These are phyloP conservation scores for Iselma pallidipennis DNA, from an alignment of 2,888 invertebrate genomes.

Conservation along the genomic window DNA sequence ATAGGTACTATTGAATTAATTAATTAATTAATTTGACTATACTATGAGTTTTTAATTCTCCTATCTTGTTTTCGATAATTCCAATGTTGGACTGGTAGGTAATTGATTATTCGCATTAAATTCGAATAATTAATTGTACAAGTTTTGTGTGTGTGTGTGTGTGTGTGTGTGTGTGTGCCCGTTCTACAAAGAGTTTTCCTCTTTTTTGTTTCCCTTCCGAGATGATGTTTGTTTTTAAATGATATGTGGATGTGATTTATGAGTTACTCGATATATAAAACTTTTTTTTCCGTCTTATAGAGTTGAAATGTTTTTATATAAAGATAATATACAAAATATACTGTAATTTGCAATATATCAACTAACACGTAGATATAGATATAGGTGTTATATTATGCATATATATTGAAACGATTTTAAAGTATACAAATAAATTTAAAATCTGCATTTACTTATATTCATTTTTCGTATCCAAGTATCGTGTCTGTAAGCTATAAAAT, in stretches of 20 bases:
- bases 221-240: too few relatives aligned
- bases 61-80: too few relatives aligned
- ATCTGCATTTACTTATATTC: conserved; percentile 46
- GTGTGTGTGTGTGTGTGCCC: too few relatives aligned
- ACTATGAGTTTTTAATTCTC: conserved; percentile 43
- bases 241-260: conserved; percentile 16
- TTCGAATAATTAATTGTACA: too few relatives aligned
- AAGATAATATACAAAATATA: conserved; percentile 21
- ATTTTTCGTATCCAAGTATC: conserved; percentile 40
- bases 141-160: too few relatives aligned
- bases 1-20: conserved; percentile 29
- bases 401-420: conserved; percentile 23
- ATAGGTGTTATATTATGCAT: conserved; percentile 22
- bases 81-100: too few relatives aligned
- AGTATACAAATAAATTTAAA: conserved; percentile 43
- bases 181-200: too few relatives aligned
- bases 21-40: conserved; percentile 45
- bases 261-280: too few relatives aligned
- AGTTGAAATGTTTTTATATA: conserved; percentile 8
- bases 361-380: conserved; percentile 14
- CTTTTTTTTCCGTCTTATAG: too few relatives aligned
- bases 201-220: too few relatives aligned
- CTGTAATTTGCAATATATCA: conserved; percentile 47
- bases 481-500: conserved; percentile 50
- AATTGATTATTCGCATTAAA: too few relatives aligned